Percentiles rank a stretch among this genome's conserved stretches.
phyloP scores from a whole-genome alignment of 2,888 invertebrate species.

The Mongoloraphidia duomilia region DNA sequence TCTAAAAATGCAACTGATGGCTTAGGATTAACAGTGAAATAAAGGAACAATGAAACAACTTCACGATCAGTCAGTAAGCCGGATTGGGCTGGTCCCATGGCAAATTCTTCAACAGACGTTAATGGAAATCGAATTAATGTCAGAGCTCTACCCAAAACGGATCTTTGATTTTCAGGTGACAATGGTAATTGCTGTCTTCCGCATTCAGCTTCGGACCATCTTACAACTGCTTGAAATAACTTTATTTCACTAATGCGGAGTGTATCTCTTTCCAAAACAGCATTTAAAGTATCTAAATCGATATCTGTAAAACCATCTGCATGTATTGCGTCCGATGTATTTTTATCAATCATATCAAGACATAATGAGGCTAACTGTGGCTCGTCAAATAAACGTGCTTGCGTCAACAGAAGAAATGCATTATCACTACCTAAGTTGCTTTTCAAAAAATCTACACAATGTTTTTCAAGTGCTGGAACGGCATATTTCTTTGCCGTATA shows the following conservation, averaged over 20 bases:
- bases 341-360: slow-evolving; percentile 70
- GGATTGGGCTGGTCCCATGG: slow-evolving; percentile 59
- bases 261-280: slow-evolving; percentile 63
- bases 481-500: slow-evolving; percentile 82
- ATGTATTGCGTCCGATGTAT: slow-evolving; percentile 61
- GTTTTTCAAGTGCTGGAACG: slow-evolving; percentile 66
- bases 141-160: slow-evolving; percentile 53
- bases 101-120: slow-evolving; percentile 78
- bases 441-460: slow-evolving; percentile 65
- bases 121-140: slow-evolving; percentile 64
- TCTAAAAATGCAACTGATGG: slow-evolving; percentile 57
- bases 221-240: slow-evolving; percentile 57
- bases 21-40: slow-evolving; percentile 61
- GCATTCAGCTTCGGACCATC: slow-evolving; percentile 66
- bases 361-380: slow-evolving; percentile 67
- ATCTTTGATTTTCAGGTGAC: slow-evolving; percentile 51
- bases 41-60: slow-evolving; percentile 55
- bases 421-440: slow-evolving; percentile 67
- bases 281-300: slow-evolving; percentile 62
- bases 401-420: slow-evolving; percentile 66
- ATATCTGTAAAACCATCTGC: slow-evolving; percentile 75
- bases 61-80: slow-evolving; percentile 62
- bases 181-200: slow-evolving; percentile 46
- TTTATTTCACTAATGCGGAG: slow-evolving; percentile 64
- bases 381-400: slow-evolving; percentile 69